Evolutionary conservation across 92 coral and sea anemone species (phyloP).

Genomic region (Virgularia gustaviana): DNA sequence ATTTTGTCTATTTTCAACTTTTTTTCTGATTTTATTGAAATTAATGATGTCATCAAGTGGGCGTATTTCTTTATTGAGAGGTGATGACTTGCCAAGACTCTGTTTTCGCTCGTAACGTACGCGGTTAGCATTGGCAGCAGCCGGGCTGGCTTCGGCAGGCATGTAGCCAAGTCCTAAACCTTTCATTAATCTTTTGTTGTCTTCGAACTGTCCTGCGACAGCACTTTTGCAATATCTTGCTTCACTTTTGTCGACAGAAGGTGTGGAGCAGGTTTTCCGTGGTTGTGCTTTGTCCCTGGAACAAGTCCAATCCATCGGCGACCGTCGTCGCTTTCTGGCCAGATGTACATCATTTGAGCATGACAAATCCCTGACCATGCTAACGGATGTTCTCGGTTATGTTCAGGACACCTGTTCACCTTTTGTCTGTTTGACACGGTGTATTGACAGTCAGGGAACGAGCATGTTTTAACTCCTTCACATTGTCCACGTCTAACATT

Average conservation of each 20-base stretch:
- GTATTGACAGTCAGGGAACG: slow-evolving; percentile 27
- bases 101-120: slow-evolving; percentile 50
- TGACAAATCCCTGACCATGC: slow-evolving; percentile 40
- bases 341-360: slow-evolving; percentile 48
- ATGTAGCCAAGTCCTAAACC: slow-evolving; percentile 52
- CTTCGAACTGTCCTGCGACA: slow-evolving; percentile 32
- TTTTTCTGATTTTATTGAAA: slow-evolving; percentile 47
- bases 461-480: slow-evolving; percentile 55
- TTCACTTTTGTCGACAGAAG: slow-evolving; percentile 49
- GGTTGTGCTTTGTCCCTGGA: slow-evolving; percentile 56
- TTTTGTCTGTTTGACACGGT: slow-evolving; percentile 53
- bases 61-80: slow-evolving; percentile 37
- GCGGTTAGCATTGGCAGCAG: slow-evolving; percentile 52
- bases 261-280: slow-evolving; percentile 50
- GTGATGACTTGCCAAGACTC: slow-evolving; percentile 28
- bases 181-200: slow-evolving; percentile 52
- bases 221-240: slow-evolving; percentile 44
- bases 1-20: slow-evolving; percentile 44
- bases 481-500: slow-evolving; percentile 47
- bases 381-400: slow-evolving; percentile 30
- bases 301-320: slow-evolving; percentile 52
- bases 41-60: slow-evolving; percentile 37
- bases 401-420: slow-evolving; percentile 45
- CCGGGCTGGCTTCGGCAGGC: slow-evolving; percentile 51
- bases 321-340: slow-evolving; percentile 50